Evolutionary conservation across 2,888 invertebrate species (phyloP), one percentile per base, ranked within the genome.

Genomic region (Netelia fuscicornis): DNA sequence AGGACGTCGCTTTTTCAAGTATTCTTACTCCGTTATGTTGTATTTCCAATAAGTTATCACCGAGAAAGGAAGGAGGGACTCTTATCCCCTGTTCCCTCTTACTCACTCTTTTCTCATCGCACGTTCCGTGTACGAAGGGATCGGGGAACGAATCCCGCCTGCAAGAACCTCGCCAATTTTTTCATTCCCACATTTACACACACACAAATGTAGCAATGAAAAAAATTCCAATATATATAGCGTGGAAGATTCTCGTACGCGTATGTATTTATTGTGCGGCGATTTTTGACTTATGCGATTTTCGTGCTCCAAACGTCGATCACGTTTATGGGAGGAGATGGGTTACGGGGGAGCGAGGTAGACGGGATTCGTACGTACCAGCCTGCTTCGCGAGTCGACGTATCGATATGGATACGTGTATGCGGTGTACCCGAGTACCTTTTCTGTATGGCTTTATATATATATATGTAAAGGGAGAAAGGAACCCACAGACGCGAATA

Each of bases 231-330:
- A 48, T 65, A 9, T 42, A 23, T 48, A 52, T 68, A 48, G 25
- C 44, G 23, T 23, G 11, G 37, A 17, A 25, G 54, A n/a, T 25
- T 20, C 25, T 11, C 30, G 25, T 52, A 3, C 23, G 5, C 42
- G 23, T 58, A 17, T 54, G 52, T 72, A 60, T 84, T 77, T 65
- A 81, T 81, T 81, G 58, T 13, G 42, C 20, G 17, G 81, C 67
- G 37, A 71, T 79, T 71, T 62, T 2, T 77, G 84, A 84, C 44
- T 77, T 74, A 78, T 56, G 81, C 74, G 30, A 56, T 42, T n/a
- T 72, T 13, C 72, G 81, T 77, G 81, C 77, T 37, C 48, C 23
- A 77, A 78, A 81, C 68, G 72, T 81, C 81, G 68, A 65, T 81
- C 81, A 81, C 81, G 81, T 84, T 30, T 48, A 71, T 42, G 62